Conservation (phyloP, 2,797 vertebrate species). For the Glyptemys insculpta region DNA sequence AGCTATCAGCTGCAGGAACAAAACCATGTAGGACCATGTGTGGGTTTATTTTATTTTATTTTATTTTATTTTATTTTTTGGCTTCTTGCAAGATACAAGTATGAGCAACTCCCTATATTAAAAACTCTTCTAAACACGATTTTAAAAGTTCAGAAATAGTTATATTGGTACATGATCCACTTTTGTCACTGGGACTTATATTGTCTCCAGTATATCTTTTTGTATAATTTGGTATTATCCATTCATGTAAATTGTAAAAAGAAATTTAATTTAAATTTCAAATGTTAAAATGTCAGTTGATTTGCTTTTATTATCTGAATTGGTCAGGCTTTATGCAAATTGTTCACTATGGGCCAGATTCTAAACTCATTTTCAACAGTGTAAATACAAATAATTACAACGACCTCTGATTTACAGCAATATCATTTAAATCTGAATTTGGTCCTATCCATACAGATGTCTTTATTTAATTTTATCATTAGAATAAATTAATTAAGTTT, state of each 20-base stretch:
- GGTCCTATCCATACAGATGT: neutral
- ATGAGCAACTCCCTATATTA: neutral
- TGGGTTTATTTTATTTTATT: slow-evolving; percentile 1
- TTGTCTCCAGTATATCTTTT: slow-evolving; percentile 1
- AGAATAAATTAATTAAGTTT: slow-evolving; percentile 8
- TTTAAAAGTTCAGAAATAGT: neutral
- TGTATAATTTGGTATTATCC: slow-evolving; percentile 33
- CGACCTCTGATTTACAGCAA: neutral
- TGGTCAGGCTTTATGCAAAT: neutral
- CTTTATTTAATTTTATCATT: neutral
- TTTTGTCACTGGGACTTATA: neutral
- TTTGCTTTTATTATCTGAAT: slow-evolving; percentile 25
- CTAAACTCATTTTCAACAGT: neutral
- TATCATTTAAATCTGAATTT: slow-evolving; percentile 10
- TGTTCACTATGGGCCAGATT: neutral
- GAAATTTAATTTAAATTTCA: slow-evolving; percentile 40
- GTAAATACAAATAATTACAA: neutral
- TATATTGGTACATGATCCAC: neutral
- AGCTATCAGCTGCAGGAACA: slow-evolving; percentile 11
- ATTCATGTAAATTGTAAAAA: slow-evolving; percentile 55
- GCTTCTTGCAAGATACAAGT: neutral
- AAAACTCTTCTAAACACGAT: neutral
- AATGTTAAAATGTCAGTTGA: slow-evolving; percentile 21
- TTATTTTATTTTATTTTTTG: neutral
- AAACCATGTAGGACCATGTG: neutral